A percentile compares a stretch with the other conserved stretches of the same genome.
phyloP scores from a whole-genome alignment of 2,888 invertebrate species.

The Zele albiditarsus region DNA sequence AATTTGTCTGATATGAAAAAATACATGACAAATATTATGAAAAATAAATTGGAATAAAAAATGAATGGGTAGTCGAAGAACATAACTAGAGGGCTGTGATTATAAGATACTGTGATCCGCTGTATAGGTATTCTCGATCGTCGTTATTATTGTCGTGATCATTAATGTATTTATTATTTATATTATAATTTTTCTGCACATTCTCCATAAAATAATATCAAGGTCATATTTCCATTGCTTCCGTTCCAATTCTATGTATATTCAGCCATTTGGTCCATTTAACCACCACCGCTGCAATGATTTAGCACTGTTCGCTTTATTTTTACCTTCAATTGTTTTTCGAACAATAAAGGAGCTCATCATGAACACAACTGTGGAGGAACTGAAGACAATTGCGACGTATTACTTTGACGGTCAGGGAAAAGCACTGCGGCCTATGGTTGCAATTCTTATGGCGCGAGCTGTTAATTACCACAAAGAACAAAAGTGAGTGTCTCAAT shows the following conservation, averaged over 20 bases:
- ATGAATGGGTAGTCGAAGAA: too few species aligned
- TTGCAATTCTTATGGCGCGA: slow-evolving; percentile 94
- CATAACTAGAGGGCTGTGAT: too few species aligned
- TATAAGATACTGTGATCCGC: too few species aligned
- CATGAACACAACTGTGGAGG: slow-evolving; percentile 86
- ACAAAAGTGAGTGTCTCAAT: slow-evolving; percentile 79
- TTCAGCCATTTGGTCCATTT: too few species aligned
- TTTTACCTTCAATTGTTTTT: slow-evolving; percentile 38
- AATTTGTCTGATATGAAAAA: too few species aligned
- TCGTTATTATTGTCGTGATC: too few species aligned
- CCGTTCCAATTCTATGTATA: background rate
- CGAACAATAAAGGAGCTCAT: slow-evolving; percentile 78
- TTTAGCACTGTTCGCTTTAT: too few species aligned
- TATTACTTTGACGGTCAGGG: slow-evolving; percentile 99
- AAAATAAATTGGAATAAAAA: too few species aligned
- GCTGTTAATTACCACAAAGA: slow-evolving; percentile 94
- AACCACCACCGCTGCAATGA: too few species aligned
- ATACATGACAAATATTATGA: too few species aligned
- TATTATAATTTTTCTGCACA: slow-evolving; percentile 14
- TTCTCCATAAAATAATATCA: slow-evolving; percentile 29
- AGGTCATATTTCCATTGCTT: slow-evolving; percentile 31
- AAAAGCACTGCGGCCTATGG: slow-evolving; percentile 96
- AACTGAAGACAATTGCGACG: slow-evolving; percentile 92
- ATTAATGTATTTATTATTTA: slow-evolving; percentile 47
- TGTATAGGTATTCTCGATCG: too few species aligned